Conservation (phyloP, 1,140 invertebrate genomes). For the Tachypleus tridentatus region DNA sequence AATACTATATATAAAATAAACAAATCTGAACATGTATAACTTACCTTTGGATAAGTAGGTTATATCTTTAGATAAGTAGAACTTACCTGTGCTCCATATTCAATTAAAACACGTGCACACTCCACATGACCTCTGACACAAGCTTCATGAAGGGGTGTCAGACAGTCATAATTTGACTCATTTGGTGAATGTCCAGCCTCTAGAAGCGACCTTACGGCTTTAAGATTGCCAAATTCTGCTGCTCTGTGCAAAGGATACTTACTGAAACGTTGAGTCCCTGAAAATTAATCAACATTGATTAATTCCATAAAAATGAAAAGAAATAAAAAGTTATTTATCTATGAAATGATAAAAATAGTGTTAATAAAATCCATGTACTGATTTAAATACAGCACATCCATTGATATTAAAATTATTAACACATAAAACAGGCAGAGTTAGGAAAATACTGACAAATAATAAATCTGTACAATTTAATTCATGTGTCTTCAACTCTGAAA, state of each 20-base stretch:
- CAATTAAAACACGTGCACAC: constrained; percentile 26
- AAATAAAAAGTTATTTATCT: too few relatives aligned
- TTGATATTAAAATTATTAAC: too few relatives aligned
- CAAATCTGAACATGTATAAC: too few relatives aligned
- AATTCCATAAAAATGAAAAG: background rate
- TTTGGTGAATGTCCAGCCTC: constrained; percentile 23
- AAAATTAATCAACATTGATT: background rate
- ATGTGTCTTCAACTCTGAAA: too few relatives aligned
- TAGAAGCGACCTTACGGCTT: constrained; percentile 7
- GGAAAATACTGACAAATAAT: too few relatives aligned
- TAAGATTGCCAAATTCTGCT: constrained; percentile 7
- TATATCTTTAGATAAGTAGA: background rate
- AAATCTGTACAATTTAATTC: too few relatives aligned
- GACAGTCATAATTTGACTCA: constrained; percentile 26
- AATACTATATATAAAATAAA: too few relatives aligned
- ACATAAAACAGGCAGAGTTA: too few relatives aligned
- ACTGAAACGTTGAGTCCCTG: background rate
- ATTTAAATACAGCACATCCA: too few relatives aligned
- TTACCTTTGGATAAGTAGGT: too few relatives aligned
- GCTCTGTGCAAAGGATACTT: constrained; percentile 15
- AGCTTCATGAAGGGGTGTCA: constrained; percentile 31
- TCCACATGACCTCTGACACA: constrained; percentile 27
- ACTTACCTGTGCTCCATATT: constrained; percentile 27
- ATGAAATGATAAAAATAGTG: too few relatives aligned
- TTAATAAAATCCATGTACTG: too few relatives aligned